Conservation (phyloP, 2,888 invertebrate species). For the Agrilus mali region DNA sequence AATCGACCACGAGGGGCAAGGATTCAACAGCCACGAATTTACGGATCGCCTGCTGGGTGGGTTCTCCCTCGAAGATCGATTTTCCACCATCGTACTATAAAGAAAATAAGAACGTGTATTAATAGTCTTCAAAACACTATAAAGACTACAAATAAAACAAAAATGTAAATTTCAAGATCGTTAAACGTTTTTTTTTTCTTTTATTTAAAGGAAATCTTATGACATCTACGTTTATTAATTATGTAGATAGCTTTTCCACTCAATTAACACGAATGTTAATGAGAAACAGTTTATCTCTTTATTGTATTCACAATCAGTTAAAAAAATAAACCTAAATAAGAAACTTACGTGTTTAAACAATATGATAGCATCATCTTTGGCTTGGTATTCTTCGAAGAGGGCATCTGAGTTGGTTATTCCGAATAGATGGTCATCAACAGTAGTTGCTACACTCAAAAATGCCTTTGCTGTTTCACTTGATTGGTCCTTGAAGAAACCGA, state of each 20-base stretch:
- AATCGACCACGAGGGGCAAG: slow-evolving; percentile 86
- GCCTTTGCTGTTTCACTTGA: slow-evolving; percentile 69
- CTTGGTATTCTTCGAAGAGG: slow-evolving; percentile 67
- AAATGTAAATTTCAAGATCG: background rate
- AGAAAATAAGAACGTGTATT: slow-evolving; percentile 15
- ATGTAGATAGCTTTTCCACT: too few relatives aligned
- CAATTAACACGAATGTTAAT: too few relatives aligned
- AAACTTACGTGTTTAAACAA: slow-evolving; percentile 79
- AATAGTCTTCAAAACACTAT: background rate
- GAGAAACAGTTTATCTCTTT: too few relatives aligned
- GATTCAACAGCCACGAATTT: slow-evolving; percentile 75
- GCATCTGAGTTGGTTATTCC: slow-evolving; percentile 71
- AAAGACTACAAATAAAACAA: background rate
- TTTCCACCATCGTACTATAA: slow-evolving; percentile 75
- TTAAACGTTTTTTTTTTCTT: background rate
- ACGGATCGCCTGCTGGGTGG: slow-evolving; percentile 54
- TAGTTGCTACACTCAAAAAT: slow-evolving; percentile 68
- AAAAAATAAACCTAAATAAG: background rate
- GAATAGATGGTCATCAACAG: slow-evolving; percentile 80
- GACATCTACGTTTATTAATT: too few relatives aligned
- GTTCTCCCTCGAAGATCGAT: slow-evolving; percentile 58
- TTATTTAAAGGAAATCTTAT: too few relatives aligned
- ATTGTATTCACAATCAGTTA: too few relatives aligned
- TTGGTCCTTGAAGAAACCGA: slow-evolving; percentile 84
- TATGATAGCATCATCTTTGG: slow-evolving; percentile 64